Percentiles rank a stretch among this genome's conserved stretches.
These are phyloP conservation scores for Omphaloscelis lunosa DNA, from an alignment of 2,888 invertebrate species.

Conservation along the genomic window DNA sequence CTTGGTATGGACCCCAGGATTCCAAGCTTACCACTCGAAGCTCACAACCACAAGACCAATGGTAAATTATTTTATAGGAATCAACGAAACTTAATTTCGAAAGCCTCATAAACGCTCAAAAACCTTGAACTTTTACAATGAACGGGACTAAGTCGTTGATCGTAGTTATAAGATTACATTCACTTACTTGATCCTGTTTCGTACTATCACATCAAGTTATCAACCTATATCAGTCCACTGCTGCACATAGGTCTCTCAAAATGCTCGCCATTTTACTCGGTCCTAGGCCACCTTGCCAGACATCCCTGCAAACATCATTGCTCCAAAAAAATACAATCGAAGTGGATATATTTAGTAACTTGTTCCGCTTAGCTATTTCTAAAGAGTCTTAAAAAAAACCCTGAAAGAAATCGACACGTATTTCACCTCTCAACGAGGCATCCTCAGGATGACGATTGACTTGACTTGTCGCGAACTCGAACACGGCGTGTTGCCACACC, in stretches of 20 bases:
- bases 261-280: not conserved
- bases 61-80: constrained; percentile 16
- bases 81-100: constrained; percentile 19
- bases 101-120: constrained; percentile 19
- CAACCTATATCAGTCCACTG: not conserved
- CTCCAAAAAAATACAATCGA: too few relatives aligned
- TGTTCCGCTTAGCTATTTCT: too few relatives aligned
- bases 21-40: not conserved
- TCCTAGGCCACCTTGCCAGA: not conserved
- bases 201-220: constrained; percentile 27
- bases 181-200: constrained; percentile 38
- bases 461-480: too few relatives aligned
- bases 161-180: constrained; percentile 43
- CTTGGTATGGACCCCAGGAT: not conserved
- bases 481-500: too few relatives aligned
- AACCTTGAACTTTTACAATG: constrained; percentile 56
- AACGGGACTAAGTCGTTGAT: constrained; percentile 45
- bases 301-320: not conserved
- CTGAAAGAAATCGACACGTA: too few relatives aligned
- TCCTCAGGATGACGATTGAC: too few relatives aligned
- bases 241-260: not conserved
- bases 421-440: too few relatives aligned
- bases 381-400: too few relatives aligned
- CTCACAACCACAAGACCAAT: not conserved
- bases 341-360: too few relatives aligned